Conservation (phyloP, 2,888 invertebrate species). For the Acleris laterana region DNA sequence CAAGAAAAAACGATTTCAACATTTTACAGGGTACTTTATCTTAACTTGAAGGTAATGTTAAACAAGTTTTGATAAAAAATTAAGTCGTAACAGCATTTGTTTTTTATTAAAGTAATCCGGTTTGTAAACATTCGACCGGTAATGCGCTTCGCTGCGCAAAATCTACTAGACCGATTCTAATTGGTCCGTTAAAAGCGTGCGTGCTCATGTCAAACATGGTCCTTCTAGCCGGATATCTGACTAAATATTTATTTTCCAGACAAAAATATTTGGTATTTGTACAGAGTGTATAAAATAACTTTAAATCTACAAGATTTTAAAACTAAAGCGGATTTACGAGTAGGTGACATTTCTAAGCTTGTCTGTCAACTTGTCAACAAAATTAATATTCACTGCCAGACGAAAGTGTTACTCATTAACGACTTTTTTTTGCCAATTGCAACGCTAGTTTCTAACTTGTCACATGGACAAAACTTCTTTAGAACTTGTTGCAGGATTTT, state of each 20-base stretch:
- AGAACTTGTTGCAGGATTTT: background rate
- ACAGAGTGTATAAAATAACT: background rate
- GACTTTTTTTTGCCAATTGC: constrained; percentile 9
- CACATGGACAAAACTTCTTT: background rate
- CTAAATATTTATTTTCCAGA: background rate
- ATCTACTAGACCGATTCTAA: constrained; percentile 25
- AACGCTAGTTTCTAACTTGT: constrained; percentile 5
- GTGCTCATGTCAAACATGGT: background rate
- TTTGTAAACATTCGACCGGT: constrained; percentile 12
- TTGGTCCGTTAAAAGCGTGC: constrained; percentile 2
- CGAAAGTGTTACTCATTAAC: constrained; percentile 27
- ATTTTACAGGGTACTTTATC: background rate
- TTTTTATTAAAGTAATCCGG: background rate
- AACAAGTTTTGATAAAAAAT: background rate
- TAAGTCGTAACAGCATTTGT: background rate
- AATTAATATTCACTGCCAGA: constrained; percentile 14
- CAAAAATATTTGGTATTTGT: background rate
- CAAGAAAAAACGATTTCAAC: background rate
- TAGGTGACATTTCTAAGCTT: background rate
- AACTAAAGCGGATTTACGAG: background rate
- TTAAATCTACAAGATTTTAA: background rate
- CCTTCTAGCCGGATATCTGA: constrained; percentile 6
- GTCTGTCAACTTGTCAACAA: constrained; percentile 4
- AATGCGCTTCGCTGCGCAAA: constrained; percentile 22
- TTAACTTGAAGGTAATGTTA: background rate